Conservation (phyloP, 2,113 vertebrate species). For the Brachirus orientalis region DNA sequence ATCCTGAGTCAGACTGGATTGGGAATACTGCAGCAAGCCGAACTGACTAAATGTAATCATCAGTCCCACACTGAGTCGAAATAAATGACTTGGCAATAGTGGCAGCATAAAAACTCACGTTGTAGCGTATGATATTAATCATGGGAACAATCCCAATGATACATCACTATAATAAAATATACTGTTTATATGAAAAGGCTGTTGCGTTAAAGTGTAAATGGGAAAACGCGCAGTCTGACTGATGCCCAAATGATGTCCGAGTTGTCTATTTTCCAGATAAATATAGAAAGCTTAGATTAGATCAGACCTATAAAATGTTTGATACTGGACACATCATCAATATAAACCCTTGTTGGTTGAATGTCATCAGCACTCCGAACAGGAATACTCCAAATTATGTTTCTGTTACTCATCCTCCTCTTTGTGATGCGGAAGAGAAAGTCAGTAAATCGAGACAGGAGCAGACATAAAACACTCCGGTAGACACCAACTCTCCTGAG, state of each 20-base stretch:
- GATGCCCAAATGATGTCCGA: no score
- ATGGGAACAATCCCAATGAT: neutral
- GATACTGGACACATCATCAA: slow-evolving; percentile 6
- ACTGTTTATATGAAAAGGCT: no score
- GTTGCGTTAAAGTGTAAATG: no score
- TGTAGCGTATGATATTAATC: slow-evolving; percentile 9
- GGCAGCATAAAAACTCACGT: neutral
- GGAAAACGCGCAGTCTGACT: no score
- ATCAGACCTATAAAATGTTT: slow-evolving; percentile 14
- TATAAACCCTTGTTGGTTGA: slow-evolving; percentile 3
- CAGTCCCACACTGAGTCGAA: slow-evolving; percentile 2
- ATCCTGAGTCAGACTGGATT: slow-evolving; percentile 61
- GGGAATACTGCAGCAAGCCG: slow-evolving; percentile 61
- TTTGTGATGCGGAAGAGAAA: slow-evolving; percentile 59
- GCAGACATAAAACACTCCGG: slow-evolving; percentile 66
- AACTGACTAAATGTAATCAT: slow-evolving; percentile 39
- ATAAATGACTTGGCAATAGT: neutral
- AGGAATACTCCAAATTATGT: slow-evolving; percentile 13
- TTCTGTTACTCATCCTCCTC: slow-evolving; percentile 22
- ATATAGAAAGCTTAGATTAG: neutral
- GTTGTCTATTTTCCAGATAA: neutral
- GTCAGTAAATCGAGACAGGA: slow-evolving; percentile 57
- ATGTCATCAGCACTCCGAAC: slow-evolving; percentile 48
- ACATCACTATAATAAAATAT: neutral
- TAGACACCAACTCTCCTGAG: slow-evolving; percentile 49